Percentiles rank a stretch among this genome's conserved stretches.
These are phyloP conservation scores for Andrena minutula DNA, from an alignment of 2,888 invertebrate species.

Conservation along the genomic window DNA sequence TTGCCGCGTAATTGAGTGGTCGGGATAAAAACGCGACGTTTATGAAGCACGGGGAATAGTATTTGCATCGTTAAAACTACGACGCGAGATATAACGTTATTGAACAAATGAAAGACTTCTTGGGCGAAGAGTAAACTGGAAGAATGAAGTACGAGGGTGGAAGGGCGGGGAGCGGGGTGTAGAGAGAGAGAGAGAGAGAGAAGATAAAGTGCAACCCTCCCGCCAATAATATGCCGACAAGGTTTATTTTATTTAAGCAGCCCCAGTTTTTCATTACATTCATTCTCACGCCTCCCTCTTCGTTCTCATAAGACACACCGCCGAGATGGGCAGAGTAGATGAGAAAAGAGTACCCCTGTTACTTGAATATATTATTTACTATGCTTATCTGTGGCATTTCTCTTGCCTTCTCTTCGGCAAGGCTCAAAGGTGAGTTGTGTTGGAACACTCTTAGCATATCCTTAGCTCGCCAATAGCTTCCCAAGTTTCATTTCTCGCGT, in stretches of 20 bases:
- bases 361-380: constrained; percentile 83
- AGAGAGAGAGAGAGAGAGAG: constrained; percentile 43
- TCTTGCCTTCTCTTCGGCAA: constrained; percentile 47
- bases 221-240: constrained; percentile 82
- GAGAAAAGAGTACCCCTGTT: constrained; percentile 62
- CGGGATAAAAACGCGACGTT: constrained; percentile 44
- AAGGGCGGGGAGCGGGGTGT: constrained; percentile 15
- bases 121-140: constrained; percentile 49
- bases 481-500: neutral
- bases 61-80: constrained; percentile 49
- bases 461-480: constrained; percentile 8
- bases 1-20: constrained; percentile 47
- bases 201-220: constrained; percentile 75
- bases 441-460: no score
- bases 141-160: constrained; percentile 45
- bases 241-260: constrained; percentile 84
- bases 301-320: constrained; percentile 66
- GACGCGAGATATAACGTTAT: constrained; percentile 42
- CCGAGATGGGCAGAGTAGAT: constrained; percentile 42
- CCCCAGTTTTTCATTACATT: constrained; percentile 84
- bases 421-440: constrained; percentile 61
- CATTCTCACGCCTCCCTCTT: constrained; percentile 78
- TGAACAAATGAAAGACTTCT: constrained; percentile 54
- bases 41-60: constrained; percentile 35
- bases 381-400: constrained; percentile 80